Evolutionary conservation across 2,888 invertebrate species (phyloP).

Genomic region (Achlya flavicornis): DNA sequence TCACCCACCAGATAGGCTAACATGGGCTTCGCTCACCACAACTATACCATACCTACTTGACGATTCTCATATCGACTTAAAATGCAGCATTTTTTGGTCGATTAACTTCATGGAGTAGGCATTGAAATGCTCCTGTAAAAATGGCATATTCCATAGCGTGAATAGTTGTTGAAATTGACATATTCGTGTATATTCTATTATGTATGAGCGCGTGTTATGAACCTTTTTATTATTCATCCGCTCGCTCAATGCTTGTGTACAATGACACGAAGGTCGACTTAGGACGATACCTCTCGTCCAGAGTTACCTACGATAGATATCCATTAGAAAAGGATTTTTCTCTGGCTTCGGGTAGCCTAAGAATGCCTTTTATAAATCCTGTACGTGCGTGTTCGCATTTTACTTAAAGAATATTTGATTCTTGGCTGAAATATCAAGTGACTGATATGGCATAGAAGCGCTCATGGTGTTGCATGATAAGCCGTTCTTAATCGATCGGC

Average conservation of each 20-base stretch:
- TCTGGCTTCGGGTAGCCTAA: neutral
- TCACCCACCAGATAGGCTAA: neutral
- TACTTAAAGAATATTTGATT: neutral
- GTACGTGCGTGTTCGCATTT: neutral
- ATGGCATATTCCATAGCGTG: neutral
- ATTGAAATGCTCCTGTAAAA: neutral
- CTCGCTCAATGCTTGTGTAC: conserved; percentile 24
- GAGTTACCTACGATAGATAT: conserved; percentile 12
- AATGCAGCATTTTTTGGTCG: neutral
- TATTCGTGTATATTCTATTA: conserved; percentile 20
- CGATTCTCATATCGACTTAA: neutral
- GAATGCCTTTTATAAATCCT: neutral
- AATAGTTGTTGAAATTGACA: conserved; percentile 2
- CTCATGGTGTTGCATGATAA: too few species aligned
- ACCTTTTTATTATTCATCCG: conserved; percentile 39
- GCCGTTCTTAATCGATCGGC: too few species aligned
- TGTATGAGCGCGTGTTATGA: conserved; percentile 27
- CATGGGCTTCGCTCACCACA: neutral
- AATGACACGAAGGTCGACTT: conserved; percentile 18
- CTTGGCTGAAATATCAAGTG: neutral
- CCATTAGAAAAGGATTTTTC: conserved; percentile 1
- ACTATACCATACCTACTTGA: neutral
- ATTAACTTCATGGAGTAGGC: neutral
- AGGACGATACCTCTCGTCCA: conserved; percentile 12
- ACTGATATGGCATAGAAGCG: neutral